Evolutionary conservation across 2,888 invertebrate genomes (phyloP).

Genomic region (Apamea sordens): DNA sequence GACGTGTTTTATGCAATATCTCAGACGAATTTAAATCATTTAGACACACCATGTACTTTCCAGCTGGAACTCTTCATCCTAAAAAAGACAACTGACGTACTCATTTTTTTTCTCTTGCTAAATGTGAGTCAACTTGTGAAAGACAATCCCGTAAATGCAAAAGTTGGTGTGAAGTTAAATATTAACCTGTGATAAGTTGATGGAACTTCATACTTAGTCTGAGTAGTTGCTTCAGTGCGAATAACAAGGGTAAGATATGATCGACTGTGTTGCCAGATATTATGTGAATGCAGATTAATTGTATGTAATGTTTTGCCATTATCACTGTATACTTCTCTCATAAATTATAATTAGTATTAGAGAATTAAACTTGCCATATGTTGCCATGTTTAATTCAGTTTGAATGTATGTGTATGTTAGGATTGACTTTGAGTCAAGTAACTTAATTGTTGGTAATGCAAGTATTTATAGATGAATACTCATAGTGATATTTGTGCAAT

Average conservation of each 20-base stretch:
- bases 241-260: slow-evolving; percentile 45
- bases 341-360: slow-evolving; percentile 68
- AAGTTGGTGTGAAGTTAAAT: slow-evolving; percentile 55
- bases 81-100: not conserved
- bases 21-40: slow-evolving; percentile 1
- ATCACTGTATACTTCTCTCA: slow-evolving; percentile 57
- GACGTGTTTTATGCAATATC: not conserved
- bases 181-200: slow-evolving; percentile 79
- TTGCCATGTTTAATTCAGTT: slow-evolving; percentile 87
- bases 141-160: slow-evolving; percentile 2
- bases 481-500: slow-evolving; percentile 72
- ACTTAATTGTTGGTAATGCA: slow-evolving; percentile 56
- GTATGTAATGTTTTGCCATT: slow-evolving; percentile 69
- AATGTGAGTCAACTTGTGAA: slow-evolving; percentile 20
- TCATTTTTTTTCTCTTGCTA: not conserved
- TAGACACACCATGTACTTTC: not conserved
- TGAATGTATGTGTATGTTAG: slow-evolving; percentile 57
- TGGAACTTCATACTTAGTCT: slow-evolving; percentile 59
- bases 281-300: slow-evolving; percentile 47
- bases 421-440: slow-evolving; percentile 57
- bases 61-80: not conserved
- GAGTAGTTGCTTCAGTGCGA: slow-evolving; percentile 48
- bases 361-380: slow-evolving; percentile 88
- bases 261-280: slow-evolving; percentile 56
- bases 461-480: slow-evolving; percentile 70